Evolutionary conservation across 1,140 invertebrate genomes (phyloP), one percentile per base, ranked within the genome.

Genomic region (Lerema accius): DNA sequence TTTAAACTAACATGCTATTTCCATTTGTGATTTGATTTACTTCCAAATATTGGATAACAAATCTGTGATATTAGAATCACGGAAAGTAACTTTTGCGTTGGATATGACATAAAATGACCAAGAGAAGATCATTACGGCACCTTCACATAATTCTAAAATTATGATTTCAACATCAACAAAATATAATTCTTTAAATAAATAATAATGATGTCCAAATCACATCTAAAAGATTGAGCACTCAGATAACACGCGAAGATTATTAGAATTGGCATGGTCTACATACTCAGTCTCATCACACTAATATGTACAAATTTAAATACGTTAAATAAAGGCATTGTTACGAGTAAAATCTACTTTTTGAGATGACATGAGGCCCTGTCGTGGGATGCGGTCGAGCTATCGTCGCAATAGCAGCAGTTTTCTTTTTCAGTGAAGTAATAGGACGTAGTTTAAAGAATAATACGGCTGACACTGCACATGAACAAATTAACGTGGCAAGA

Each of bases 401-500:
- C 67, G 84, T 89, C 37, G 78, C 80, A 15, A 92, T 91, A 0
- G 91, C 82, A 45, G 93, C 91, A 28, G 92, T 93, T 75, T 93
- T 91, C 76, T 92, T 91, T 73, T 91, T 89, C 67, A 92, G 70
- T 65, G 91, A 90, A 0, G 92, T 91, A 69, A 95, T 95, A 10
- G 95, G 95, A 71, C 95, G 92, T 70, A 96, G 85, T 66, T 95
- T 93, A 26, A 97, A 91, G 78, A 96, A 98, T 2, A 98, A 92
- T 67, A 97, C 95, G 0, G 95, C 95, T 15, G 96, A 97, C 35
- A 97, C 92, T 7, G 97, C 91, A 78, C 96, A 97, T 1, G 96
- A 97, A 40, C 95, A 94, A 14, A 98, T 87, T 45, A 98, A 89
- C 40, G 97, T 95, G 42, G 93, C 94, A 19, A 98, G 91, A 2